Base-by-base conservation (phyloP, 2,888 invertebrate genomes). In the Cistogaster globosa region DNA sequence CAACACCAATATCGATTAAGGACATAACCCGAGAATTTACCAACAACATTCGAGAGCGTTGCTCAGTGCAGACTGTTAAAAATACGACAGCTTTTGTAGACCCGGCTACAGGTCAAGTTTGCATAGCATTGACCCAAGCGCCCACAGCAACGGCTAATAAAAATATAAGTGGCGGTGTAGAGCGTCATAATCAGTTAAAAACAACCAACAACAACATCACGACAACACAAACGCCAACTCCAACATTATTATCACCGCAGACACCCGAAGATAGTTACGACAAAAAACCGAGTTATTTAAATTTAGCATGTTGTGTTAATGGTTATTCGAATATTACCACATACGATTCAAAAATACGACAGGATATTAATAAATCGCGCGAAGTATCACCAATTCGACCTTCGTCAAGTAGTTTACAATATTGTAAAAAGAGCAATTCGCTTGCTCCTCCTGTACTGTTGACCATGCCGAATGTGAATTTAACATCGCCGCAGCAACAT, bases 301-400 rank as follows among this genome's bases (percentile, higher is more conserved):
- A 97, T 89, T 93, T 98, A 85, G 97, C 98, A 69, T 97, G 97
- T 91, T 97, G 97, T 22, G 97, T 98, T 71, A 97, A 97, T 93
- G 98, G 98, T 5, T 98, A 98, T 91, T 96, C 97, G 7, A 96
- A 96, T 88, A 94, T 97, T 78, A 97, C 96, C 8, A 96, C 97
- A 81, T 97, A 97, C 94, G 96, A 97, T 92, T 96, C 97, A 0
- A 96, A 96, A 90, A 93, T 96, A 51, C 93, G 96, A 16, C 96
- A 96, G 90, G 96, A 96, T 67, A 95, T 95, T 75, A 95, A 94
- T 87, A 96, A 94, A 88, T 96, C 96, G 53, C 93, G 96, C 63
- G 96, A 96, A 91, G 95, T 95, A 0, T 96, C 96, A 0, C 96
- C 96, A 0, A 95, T 95, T 88, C 93, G 96, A 65, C 94, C 95